Percentiles rank a stretch among this genome's conserved stretches.
Conservation (phyloP, 1,140 invertebrate genomes). For the Heliconius hewitsoni region DNA sequence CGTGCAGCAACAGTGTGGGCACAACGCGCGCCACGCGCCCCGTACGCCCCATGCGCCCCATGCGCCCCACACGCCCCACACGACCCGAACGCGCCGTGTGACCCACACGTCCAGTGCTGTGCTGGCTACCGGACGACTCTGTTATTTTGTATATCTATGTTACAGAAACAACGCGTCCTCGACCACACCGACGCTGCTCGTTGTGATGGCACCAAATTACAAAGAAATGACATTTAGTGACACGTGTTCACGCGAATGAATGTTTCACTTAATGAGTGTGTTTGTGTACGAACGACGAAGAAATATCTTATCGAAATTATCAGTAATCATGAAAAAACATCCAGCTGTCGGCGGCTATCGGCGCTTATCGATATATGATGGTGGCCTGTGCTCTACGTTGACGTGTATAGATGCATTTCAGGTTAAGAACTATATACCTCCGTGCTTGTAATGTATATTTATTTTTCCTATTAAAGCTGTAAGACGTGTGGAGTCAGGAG, state of each 20-base stretch:
- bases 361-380: not conserved
- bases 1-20: constrained; percentile 48
- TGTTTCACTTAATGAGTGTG: not conserved
- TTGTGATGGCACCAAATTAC: no score
- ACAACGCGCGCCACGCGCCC: constrained; percentile 32
- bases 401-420: not conserved
- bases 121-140: no score
- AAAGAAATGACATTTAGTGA: no score
- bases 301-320: constrained; percentile 25
- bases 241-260: not conserved
- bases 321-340: constrained; percentile 18
- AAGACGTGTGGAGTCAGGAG: no score
- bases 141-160: no score
- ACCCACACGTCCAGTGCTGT: no score
- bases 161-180: no score
- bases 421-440: no score
- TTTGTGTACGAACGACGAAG: not conserved
- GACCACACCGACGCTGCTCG: no score
- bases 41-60: not conserved
- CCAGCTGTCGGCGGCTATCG: constrained; percentile 13
- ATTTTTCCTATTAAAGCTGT: no score
- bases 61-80: constrained; percentile 33
- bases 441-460: no score
- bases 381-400: not conserved
- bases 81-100: constrained; percentile 19